Evolutionary conservation across 2,888 invertebrate genomes (phyloP).

Genomic region (Ennomos fuscantarius): DNA sequence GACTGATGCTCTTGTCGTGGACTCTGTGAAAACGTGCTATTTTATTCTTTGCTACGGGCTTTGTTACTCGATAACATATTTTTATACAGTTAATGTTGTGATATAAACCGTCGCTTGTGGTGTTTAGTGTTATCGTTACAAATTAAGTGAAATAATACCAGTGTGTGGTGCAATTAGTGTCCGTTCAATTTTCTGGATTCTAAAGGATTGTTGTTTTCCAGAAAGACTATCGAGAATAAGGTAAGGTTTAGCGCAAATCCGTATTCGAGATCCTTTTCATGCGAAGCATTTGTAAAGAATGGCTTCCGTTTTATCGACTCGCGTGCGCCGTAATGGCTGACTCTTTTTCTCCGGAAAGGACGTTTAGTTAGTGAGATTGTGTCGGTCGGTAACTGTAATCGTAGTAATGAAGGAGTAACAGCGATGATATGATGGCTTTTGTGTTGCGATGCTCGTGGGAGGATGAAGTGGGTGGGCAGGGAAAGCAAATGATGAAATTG

Average conservation of each 20-base stretch:
- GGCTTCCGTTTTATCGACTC: slow-evolving; percentile 82
- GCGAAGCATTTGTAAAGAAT: slow-evolving; percentile 75
- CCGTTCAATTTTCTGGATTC: slow-evolving; percentile 72
- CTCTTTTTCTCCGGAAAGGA: slow-evolving; percentile 67
- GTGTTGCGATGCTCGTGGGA: slow-evolving; percentile 63
- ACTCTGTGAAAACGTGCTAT: slow-evolving; percentile 76
- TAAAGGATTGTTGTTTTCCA: slow-evolving; percentile 72
- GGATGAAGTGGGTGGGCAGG: slow-evolving; percentile 58
- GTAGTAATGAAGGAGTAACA: slow-evolving; percentile 39
- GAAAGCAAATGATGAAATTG: slow-evolving; percentile 57
- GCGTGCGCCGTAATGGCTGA: slow-evolving; percentile 84
- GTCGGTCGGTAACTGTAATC: slow-evolving; percentile 40
- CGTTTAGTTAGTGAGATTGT: slow-evolving; percentile 50
- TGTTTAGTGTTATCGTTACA: slow-evolving; percentile 73
- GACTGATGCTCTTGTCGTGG: slow-evolving; percentile 83
- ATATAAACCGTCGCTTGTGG: slow-evolving; percentile 71
- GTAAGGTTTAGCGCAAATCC: slow-evolving; percentile 57
- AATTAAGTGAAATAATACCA: slow-evolving; percentile 70
- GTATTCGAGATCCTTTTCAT: slow-evolving; percentile 45
- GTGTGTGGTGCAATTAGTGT: slow-evolving; percentile 81
- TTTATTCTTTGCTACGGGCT: slow-evolving; percentile 74
- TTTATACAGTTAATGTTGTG: slow-evolving; percentile 77
- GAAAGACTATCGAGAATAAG: slow-evolving; percentile 66
- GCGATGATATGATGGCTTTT: slow-evolving; percentile 51
- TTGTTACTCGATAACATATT: slow-evolving; percentile 67